Conservation (phyloP, 2,888 invertebrate species). For the Machimus atricapillus region DNA sequence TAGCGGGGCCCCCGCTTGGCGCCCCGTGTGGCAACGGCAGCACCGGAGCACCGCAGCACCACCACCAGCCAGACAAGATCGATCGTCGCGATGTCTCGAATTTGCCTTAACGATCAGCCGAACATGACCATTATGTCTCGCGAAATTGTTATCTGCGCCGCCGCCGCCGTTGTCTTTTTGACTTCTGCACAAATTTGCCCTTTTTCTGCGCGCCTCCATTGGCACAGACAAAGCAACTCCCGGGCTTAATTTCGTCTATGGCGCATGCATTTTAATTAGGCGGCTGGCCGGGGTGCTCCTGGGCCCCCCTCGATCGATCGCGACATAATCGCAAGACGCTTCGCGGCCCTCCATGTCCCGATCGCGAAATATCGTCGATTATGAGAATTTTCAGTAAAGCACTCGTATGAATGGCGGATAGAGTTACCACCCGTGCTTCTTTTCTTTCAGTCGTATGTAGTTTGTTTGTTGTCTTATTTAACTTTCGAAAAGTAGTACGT, state of each 20-base stretch:
- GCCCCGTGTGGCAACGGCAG: neutral
- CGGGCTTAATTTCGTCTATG: slow-evolving; percentile 5
- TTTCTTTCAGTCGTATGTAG: neutral
- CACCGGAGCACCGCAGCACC: neutral
- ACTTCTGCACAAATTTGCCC: neutral
- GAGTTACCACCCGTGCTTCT: neutral
- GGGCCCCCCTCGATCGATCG: neutral
- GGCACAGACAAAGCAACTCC: neutral
- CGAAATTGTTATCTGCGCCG: neutral
- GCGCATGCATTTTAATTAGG: slow-evolving; percentile 11
- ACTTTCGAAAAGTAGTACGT: neutral
- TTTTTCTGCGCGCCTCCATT: neutral
- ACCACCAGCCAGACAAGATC: slow-evolving; percentile 20
- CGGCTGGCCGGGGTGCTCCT: neutral
- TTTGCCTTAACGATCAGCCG: slow-evolving; percentile 20
- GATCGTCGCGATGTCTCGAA: slow-evolving; percentile 33
- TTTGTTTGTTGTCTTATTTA: neutral
- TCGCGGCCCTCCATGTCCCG: neutral
- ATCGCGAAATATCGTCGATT: neutral
- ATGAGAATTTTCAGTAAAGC: slow-evolving; percentile 3
- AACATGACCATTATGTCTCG: slow-evolving; percentile 24
- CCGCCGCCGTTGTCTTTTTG: neutral
- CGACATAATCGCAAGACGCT: neutral
- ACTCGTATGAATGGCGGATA: neutral
- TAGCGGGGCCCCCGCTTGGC: neutral